Evolutionary conservation across 2,888 invertebrate species (phyloP).

Genomic region (Nephrocerus scutellatus): DNA sequence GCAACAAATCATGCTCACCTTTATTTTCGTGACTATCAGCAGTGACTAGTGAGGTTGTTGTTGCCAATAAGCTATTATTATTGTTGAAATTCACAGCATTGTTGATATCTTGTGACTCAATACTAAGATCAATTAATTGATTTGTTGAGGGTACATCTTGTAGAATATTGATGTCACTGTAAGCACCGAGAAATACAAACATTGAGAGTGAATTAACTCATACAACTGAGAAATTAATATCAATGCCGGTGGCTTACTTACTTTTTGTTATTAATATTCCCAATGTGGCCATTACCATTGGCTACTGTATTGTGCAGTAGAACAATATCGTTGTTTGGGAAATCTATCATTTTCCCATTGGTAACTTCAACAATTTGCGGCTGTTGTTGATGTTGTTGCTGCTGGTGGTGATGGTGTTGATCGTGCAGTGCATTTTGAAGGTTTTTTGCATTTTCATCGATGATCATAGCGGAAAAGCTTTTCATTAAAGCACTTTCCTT

Average conservation of each 20-base stretch:
- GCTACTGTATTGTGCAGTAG: constrained; percentile 33
- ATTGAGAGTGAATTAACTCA: neutral
- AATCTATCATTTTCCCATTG: constrained; percentile 40
- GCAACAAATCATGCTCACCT: constrained; percentile 32
- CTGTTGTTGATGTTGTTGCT: constrained; percentile 22
- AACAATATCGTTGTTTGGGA: constrained; percentile 24
- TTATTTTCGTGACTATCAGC: constrained; percentile 49
- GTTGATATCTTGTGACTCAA: constrained; percentile 44
- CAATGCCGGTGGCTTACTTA: constrained; percentile 29
- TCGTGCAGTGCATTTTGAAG: constrained; percentile 31
- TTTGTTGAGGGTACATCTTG: constrained; percentile 41
- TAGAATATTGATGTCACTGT: constrained; percentile 44
- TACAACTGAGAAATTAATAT: neutral
- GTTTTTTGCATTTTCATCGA: constrained; percentile 44
- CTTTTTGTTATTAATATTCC: constrained; percentile 47
- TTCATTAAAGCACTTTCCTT: constrained; percentile 46
- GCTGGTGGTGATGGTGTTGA: too few relatives aligned
- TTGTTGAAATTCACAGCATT: constrained; percentile 40
- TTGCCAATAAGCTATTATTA: constrained; percentile 46
- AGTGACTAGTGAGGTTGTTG: constrained; percentile 48
- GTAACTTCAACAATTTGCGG: constrained; percentile 35
- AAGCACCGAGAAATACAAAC: constrained; percentile 9
- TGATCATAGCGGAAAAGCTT: constrained; percentile 45
- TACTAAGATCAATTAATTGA: constrained; percentile 46
- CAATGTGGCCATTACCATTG: constrained; percentile 47